These are phyloP conservation scores for Callorhinus ursinus DNA, from an alignment of 2,113 vertebrate species.

Conservation along the genomic window DNA sequence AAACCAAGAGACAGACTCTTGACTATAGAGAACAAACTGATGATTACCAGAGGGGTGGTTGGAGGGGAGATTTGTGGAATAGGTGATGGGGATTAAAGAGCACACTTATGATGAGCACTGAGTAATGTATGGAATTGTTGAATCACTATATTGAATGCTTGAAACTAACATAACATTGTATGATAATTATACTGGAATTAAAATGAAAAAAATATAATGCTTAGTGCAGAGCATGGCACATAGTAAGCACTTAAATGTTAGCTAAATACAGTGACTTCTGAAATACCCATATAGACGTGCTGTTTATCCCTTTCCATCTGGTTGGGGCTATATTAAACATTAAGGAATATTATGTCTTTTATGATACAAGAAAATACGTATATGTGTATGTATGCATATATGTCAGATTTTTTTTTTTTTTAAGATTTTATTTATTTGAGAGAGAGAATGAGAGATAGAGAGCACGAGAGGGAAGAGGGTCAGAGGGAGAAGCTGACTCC, in stretches of 20 bases:
- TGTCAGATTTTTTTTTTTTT: not conserved
- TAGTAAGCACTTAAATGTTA: not conserved
- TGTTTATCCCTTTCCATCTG: not conserved
- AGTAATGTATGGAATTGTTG: not conserved
- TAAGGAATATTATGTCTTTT: not conserved
- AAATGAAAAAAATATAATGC: not conserved
- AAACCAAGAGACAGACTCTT: not conserved
- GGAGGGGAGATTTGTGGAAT: not conserved
- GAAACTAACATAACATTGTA: not conserved
- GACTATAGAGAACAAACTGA: not conserved
- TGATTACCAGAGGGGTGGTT: not conserved
- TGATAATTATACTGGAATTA: not conserved
- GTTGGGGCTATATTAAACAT: not conserved
- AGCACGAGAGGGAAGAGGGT: too few relatives aligned
- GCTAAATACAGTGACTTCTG: constrained; percentile 14
- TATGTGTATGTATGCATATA: not conserved
- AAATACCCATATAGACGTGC: not conserved
- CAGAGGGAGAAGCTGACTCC: too few relatives aligned
- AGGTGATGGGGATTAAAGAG: not conserved
- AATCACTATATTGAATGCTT: not conserved
- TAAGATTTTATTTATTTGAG: too few relatives aligned
- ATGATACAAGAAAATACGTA: not conserved
- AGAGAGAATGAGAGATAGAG: too few relatives aligned
- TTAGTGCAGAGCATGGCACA: not conserved
- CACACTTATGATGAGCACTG: not conserved